Conservation (phyloP, 2,113 vertebrate genomes). For the Chloropsis cyanopogon region DNA sequence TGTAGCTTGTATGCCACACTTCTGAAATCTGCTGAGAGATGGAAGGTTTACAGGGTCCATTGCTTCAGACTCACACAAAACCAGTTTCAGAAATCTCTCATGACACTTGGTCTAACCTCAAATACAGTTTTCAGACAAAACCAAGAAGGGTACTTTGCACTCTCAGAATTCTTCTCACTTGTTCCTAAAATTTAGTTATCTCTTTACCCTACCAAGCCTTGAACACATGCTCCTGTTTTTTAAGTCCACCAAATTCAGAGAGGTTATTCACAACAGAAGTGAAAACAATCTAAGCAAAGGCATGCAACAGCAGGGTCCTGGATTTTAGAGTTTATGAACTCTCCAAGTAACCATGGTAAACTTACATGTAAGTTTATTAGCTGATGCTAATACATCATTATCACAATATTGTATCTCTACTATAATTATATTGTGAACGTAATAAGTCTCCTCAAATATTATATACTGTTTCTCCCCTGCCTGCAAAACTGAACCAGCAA, state of each 20-base stretch:
- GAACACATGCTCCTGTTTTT: not conserved
- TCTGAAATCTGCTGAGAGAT: not conserved
- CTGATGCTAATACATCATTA: not conserved
- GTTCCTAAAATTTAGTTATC: not conserved
- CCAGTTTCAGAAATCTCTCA: not conserved
- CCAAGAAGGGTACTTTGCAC: not conserved
- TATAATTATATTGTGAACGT: not conserved
- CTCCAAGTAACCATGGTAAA: not conserved
- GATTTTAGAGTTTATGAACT: not conserved
- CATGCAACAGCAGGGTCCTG: not conserved
- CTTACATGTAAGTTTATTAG: not conserved
- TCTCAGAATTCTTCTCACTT: not conserved
- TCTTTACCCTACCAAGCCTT: not conserved
- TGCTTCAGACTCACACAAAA: not conserved
- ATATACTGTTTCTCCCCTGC: not conserved
- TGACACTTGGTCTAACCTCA: not conserved
- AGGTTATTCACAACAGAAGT: not conserved
- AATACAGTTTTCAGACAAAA: not conserved
- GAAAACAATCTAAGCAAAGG: not conserved
- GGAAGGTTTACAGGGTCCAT: not conserved
- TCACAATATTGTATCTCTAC: not conserved
- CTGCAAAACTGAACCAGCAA: not conserved
- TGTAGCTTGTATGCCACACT: not conserved
- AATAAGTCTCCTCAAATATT: not conserved
- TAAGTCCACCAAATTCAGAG: not conserved